Evolutionary conservation across 2,113 vertebrate species (phyloP).

Genomic region (Hymenochirus boettgeri): DNA sequence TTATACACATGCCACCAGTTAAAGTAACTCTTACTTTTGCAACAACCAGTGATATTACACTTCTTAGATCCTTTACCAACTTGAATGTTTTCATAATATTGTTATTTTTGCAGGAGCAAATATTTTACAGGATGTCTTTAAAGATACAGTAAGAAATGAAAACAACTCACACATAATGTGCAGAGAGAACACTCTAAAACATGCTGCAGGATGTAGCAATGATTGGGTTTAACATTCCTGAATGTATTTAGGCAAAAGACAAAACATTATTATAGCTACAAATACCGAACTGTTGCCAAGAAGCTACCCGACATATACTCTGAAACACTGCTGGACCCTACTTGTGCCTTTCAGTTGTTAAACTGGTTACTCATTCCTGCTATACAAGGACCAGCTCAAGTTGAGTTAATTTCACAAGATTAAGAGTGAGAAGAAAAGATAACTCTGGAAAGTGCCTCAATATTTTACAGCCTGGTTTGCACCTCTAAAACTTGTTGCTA

Average conservation of each 20-base stretch:
- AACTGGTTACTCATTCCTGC: too few species aligned
- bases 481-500: too few species aligned
- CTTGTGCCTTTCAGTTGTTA: too few species aligned
- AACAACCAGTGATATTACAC: constrained; percentile 31
- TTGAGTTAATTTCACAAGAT: neutral
- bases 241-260: constrained; percentile 14
- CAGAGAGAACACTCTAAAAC: constrained; percentile 5
- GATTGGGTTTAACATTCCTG: neutral
- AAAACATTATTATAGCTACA: neutral
- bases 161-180: constrained; percentile 11
- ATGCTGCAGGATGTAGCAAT: neutral
- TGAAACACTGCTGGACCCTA: too few species aligned
- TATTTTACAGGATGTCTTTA: constrained; percentile 18
- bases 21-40: constrained; percentile 7
- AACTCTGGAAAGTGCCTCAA: constrained; percentile 4
- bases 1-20: neutral
- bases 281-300: neutral
- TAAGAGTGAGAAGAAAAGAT: constrained; percentile 1
- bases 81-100: constrained; percentile 22
- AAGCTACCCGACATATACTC: neutral
- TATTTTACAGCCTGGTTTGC: too few species aligned
- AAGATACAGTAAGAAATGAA: constrained; percentile 19
- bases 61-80: constrained; percentile 24
- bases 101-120: constrained; percentile 25
- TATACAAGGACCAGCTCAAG: too few species aligned